These are phyloP conservation scores for Battus philenor DNA, from an alignment of 1,140 invertebrate genomes.

Conservation along the genomic window DNA sequence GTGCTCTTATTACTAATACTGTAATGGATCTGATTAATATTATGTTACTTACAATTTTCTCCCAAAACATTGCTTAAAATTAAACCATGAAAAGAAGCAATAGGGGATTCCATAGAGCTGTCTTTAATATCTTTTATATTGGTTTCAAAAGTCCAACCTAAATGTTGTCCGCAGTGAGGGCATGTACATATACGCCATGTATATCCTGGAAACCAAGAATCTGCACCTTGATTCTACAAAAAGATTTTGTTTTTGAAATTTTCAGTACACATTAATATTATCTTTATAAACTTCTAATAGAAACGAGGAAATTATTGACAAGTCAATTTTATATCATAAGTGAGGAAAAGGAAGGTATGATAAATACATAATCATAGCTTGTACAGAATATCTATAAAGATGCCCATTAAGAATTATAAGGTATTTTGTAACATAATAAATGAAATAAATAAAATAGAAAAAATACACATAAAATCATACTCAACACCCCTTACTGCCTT, in stretches of 20 bases:
- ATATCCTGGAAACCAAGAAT: slow-evolving; percentile 73
- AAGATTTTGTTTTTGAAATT: slow-evolving; percentile 8
- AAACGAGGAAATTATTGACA: neutral
- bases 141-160: slow-evolving; percentile 73
- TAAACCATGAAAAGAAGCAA: slow-evolving; percentile 61
- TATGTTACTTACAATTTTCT: slow-evolving; percentile 72
- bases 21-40: too few species aligned
- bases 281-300: neutral
- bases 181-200: slow-evolving; percentile 69
- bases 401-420: too few species aligned
- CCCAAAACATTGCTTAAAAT: slow-evolving; percentile 65
- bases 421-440: neutral
- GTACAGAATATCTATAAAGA: too few species aligned
- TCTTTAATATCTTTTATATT: slow-evolving; percentile 21
- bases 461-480: neutral
- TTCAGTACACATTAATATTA: neutral
- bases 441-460: neutral
- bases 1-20: too few species aligned
- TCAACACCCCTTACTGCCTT: too few species aligned
- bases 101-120: slow-evolving; percentile 23
- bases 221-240: slow-evolving; percentile 61
- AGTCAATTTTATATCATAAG: neutral
- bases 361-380: neutral
- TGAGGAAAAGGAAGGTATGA: neutral
- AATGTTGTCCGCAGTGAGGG: slow-evolving; percentile 64